These are phyloP conservation scores for Drosophila nr. medialis DNA, from an alignment of 2,888 invertebrate genomes.

Conservation along the genomic window DNA sequence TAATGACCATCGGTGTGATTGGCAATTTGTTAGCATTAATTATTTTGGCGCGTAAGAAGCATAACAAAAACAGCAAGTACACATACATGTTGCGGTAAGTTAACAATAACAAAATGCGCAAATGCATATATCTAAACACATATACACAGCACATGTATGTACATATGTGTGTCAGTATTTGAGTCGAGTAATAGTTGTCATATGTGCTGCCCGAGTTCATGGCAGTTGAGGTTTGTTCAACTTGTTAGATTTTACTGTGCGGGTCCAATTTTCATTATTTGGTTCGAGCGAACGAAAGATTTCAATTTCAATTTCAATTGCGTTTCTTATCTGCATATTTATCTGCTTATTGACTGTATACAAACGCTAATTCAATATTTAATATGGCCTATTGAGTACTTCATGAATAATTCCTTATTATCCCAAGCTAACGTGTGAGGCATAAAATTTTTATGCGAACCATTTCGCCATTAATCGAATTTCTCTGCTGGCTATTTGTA, in stretches of 20 bases:
- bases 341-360: too few species aligned
- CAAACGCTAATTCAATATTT: neutral
- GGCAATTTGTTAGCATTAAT: constrained; percentile 92
- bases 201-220: constrained; percentile 52
- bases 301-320: constrained; percentile 25
- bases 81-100: constrained; percentile 88
- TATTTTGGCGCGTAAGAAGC: constrained; percentile 89
- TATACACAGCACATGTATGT: fast-evolving
- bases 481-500: neutral
- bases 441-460: neutral
- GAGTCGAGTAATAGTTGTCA: constrained; percentile 42
- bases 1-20: constrained; percentile 87
- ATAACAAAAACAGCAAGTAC: constrained; percentile 92
- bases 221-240: constrained; percentile 74
- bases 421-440: neutral
- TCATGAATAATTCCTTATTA: neutral
- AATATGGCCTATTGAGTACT: neutral
- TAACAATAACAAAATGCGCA: constrained; percentile 16
- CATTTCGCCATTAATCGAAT: neutral
- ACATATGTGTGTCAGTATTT: constrained; percentile 2
- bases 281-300: constrained; percentile 6
- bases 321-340: constrained; percentile 16
- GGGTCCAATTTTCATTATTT: constrained; percentile 48
- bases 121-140: neutral
- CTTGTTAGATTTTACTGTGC: constrained; percentile 38